Base-by-base conservation (phyloP, 2,888 invertebrate species). In the Athetis lepigone region DNA sequence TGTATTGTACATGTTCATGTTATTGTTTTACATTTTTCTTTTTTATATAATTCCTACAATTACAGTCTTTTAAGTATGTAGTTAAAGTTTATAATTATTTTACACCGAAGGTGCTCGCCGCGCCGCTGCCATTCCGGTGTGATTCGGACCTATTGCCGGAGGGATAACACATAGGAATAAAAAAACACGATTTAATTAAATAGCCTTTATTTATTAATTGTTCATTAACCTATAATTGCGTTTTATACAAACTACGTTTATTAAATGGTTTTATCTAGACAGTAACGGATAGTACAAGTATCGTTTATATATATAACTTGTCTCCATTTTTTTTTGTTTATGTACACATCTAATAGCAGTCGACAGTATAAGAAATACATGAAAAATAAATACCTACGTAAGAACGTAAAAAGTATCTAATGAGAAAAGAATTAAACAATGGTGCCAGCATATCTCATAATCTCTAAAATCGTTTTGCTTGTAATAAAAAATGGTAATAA, bases 161-260 rank as follows among this genome's bases (percentile, higher is more conserved):
- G n/a, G n/a, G n/a, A n/a, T n/a, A n/a, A n/a, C n/a, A n/a, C n/a
- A n/a, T n/a, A n/a, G n/a, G n/a, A n/a, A n/a, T n/a, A 61, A 47
- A 37, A 60, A 68, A 63, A 63, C 39, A 50, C 29, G 2, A 39
- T 18, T 11, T 71, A 63, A 63, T 79, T 59, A 79, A 79, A 79
- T 75, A 79, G 64, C 13, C 33, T 77, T 68, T 66, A 65, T 77
- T 79, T 70, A 75, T 75, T 76, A 33, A 63, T 72, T 70, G 21
- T 63, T 65, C n/a, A 68, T 64, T 76, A 78, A 5, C 49, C 75
- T 77, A 80, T 69, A 80, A n/a, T 80, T 80, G 81, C 77, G 37
- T 70, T 70, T 71, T 60, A 69, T 70, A 75, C 62, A 63, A 60
- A 59, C 75, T 62, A 75, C 50, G 43, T 65, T 58, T 49, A 43